These are phyloP conservation scores for Idris sp. DNA, from an alignment of 1,140 invertebrate genomes.

Conservation along the genomic window DNA sequence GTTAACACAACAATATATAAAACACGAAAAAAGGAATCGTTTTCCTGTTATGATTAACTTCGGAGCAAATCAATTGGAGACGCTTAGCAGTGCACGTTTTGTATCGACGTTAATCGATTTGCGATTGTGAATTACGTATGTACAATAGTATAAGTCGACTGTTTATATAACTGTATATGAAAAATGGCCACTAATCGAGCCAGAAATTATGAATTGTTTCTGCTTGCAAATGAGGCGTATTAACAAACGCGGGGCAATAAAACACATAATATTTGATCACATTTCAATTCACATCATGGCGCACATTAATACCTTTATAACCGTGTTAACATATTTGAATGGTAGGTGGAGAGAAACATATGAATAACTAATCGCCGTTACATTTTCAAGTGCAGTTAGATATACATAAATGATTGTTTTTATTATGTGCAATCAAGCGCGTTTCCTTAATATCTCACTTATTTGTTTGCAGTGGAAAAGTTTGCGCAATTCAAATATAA, in stretches of 20 bases:
- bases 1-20: too few relatives aligned
- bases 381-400: constrained; percentile 42
- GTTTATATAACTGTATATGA: constrained; percentile 35
- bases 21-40: constrained; percentile 28
- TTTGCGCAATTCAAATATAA: too few relatives aligned
- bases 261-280: constrained; percentile 25
- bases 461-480: constrained; percentile 6
- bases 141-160: too few relatives aligned
- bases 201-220: too few relatives aligned
- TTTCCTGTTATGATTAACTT: constrained; percentile 47
- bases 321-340: constrained; percentile 50
- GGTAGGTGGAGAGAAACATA: constrained; percentile 48
- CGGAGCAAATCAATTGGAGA: constrained; percentile 50
- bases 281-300: constrained; percentile 34
- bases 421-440: constrained; percentile 38
- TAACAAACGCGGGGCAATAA: too few relatives aligned
- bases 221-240: too few relatives aligned
- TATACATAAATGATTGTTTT: constrained; percentile 34
- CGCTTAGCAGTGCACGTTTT: constrained; percentile 33
- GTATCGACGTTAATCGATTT: constrained; percentile 58
- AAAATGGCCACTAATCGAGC: too few relatives aligned
- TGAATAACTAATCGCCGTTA: constrained; percentile 44
- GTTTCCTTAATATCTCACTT: constrained; percentile 30
- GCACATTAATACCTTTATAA: constrained; percentile 40
- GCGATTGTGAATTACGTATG: constrained; percentile 29